A percentile compares a stretch with the other conserved stretches of the same genome.
phyloP scores from a whole-genome alignment of 2,113 vertebrate species.

The Ochotona princeps region DNA sequence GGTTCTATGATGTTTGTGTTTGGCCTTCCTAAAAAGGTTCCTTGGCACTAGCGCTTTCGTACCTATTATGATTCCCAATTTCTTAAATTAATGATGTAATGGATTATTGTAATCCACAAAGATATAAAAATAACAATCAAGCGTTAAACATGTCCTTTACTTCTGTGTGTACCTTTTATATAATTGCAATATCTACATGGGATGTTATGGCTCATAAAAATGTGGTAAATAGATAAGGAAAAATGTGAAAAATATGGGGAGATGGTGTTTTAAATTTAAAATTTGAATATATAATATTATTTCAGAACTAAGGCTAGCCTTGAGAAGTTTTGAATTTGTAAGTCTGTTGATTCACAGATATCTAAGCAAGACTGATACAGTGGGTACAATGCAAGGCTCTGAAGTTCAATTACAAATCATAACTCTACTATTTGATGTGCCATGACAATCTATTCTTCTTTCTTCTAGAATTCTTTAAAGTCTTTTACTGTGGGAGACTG shows the following conservation, averaged over 20 bases:
- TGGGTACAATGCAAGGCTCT: background rate
- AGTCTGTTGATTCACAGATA: background rate
- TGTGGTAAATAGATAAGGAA: background rate
- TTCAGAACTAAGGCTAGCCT: constrained; percentile 1
- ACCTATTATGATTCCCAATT: background rate
- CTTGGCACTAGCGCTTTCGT: accelerated
- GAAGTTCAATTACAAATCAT: constrained; percentile 9
- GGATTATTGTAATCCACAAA: background rate
- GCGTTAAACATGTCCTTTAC: background rate
- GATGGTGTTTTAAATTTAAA: background rate
- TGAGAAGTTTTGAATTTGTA: background rate
- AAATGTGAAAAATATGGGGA: background rate
- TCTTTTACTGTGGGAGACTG: background rate
- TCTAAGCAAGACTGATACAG: background rate
- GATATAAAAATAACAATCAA: background rate
- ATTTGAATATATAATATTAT: background rate
- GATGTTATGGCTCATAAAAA: background rate
- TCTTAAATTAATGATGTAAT: background rate
- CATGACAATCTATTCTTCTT: background rate
- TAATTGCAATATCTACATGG: background rate
- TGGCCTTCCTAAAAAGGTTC: background rate
- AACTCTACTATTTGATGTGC: background rate
- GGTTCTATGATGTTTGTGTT: background rate
- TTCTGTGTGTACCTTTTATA: background rate
- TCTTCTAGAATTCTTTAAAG: background rate